These are phyloP conservation scores for Chionis minor DNA, from an alignment of 2,113 vertebrate genomes.

Conservation along the genomic window DNA sequence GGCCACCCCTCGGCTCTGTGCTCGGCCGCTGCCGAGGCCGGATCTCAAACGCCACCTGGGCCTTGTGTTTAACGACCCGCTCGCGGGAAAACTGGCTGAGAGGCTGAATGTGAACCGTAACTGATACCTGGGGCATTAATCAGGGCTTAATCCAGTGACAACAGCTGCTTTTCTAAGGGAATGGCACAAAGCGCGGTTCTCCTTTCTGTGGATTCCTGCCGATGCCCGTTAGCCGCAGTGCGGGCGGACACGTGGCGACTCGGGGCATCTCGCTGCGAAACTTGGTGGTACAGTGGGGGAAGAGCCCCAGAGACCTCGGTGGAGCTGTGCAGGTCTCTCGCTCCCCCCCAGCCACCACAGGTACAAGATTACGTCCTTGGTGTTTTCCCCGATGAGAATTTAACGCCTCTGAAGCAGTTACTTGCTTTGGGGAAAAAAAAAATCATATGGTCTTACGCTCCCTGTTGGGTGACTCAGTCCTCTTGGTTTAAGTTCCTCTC, in stretches of 20 bases:
- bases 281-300: fast-evolving
- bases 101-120: fast-evolving
- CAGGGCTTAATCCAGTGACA: fast-evolving
- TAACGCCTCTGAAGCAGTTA: neutral
- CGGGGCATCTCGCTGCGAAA: neutral
- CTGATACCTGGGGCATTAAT: neutral
- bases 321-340: neutral
- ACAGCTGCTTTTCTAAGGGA: fast-evolving
- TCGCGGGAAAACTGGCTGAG: fast-evolving
- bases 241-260: neutral
- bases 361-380: fast-evolving
- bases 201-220: neutral
- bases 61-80: neutral
- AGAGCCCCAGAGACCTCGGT: neutral
- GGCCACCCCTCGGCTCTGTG: neutral
- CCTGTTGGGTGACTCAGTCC: neutral
- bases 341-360: neutral
- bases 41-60: fast-evolving
- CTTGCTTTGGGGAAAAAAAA: neutral
- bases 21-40: neutral
- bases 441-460: fast-evolving
- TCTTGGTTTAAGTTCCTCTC: too few species aligned
- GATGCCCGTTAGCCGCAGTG: neutral
- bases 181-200: fast-evolving
- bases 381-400: neutral